These are phyloP conservation scores for Epsilonema sp. DNA, from an alignment of 2,888 invertebrate genomes.

Conservation along the genomic window DNA sequence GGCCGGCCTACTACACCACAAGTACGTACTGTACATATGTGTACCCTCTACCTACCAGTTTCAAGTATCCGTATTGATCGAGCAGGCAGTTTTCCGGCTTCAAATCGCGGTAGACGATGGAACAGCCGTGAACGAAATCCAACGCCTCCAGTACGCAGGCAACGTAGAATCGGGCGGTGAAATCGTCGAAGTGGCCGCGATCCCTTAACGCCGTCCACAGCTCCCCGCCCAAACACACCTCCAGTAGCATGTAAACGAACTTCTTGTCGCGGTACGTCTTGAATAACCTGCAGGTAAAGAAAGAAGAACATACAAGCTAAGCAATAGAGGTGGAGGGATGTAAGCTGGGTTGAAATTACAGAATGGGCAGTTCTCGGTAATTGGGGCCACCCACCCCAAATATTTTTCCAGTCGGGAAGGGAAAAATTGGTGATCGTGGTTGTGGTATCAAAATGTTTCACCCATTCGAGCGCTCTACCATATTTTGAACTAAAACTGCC, in stretches of 20 bases:
- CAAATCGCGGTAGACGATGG: slow-evolving; percentile 66
- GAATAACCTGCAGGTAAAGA: slow-evolving; percentile 56
- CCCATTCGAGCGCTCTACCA: no score
- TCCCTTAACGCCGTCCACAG: slow-evolving; percentile 82
- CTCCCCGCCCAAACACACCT: slow-evolving; percentile 79
- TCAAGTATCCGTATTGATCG: slow-evolving; percentile 80
- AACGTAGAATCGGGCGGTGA: slow-evolving; percentile 50
- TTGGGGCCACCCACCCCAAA: no score
- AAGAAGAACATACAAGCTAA: no score
- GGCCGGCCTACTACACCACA: no score
- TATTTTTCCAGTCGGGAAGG: no score
- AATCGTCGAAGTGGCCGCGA: slow-evolving; percentile 36
- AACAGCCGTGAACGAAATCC: slow-evolving; percentile 82
- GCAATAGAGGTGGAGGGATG: no score
- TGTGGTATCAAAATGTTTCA: no score
- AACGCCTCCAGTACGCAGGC: slow-evolving; percentile 95
- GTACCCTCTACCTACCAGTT: slow-evolving; percentile 46
- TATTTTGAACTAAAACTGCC: no score
- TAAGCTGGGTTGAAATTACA: no score
- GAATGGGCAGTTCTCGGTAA: no score
- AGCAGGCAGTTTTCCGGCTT: slow-evolving; percentile 74
- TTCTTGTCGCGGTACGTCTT: slow-evolving; percentile 73
- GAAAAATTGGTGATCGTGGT: no score
- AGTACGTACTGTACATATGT: no score
- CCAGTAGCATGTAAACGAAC: slow-evolving; percentile 83